Percentiles rank a stretch among this genome's conserved stretches.
Evolutionary conservation across 2,888 invertebrate genomes (phyloP).

Genomic region (Acanthosepion esculentum): DNA sequence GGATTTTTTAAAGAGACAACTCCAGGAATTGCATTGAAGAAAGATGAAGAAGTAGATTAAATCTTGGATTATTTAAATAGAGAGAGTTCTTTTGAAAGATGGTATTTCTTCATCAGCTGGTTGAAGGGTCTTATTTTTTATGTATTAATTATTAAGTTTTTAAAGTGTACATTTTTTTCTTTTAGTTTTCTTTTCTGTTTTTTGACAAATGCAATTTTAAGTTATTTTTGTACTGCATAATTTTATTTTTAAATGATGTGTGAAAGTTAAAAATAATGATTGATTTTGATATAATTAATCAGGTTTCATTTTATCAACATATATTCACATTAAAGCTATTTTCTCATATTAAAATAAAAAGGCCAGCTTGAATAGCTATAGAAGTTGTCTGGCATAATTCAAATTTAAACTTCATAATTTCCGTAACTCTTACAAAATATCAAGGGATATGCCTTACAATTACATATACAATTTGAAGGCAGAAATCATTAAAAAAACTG

Average conservation of each 20-base stretch:
- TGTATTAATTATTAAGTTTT: background rate
- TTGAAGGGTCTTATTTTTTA: background rate
- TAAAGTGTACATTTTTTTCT: background rate
- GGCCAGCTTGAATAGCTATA: background rate
- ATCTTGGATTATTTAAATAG: background rate
- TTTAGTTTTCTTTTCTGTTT: background rate
- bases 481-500: too few species aligned
- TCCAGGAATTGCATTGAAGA: conserved; percentile 12
- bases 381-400: background rate
- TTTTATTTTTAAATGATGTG: background rate
- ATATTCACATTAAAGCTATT: background rate
- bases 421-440: background rate
- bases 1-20: background rate
- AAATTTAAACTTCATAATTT: background rate
- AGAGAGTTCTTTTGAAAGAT: background rate
- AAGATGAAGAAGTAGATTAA: background rate
- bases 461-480: too few species aligned
- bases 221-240: background rate
- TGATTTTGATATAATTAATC: background rate
- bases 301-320: background rate
- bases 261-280: background rate
- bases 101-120: background rate
- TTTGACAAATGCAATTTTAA: background rate
- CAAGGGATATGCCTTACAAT: background rate
- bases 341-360: background rate